Conservation (phyloP, 2,797 vertebrate genomes). For the Pitangus sulphuratus region DNA sequence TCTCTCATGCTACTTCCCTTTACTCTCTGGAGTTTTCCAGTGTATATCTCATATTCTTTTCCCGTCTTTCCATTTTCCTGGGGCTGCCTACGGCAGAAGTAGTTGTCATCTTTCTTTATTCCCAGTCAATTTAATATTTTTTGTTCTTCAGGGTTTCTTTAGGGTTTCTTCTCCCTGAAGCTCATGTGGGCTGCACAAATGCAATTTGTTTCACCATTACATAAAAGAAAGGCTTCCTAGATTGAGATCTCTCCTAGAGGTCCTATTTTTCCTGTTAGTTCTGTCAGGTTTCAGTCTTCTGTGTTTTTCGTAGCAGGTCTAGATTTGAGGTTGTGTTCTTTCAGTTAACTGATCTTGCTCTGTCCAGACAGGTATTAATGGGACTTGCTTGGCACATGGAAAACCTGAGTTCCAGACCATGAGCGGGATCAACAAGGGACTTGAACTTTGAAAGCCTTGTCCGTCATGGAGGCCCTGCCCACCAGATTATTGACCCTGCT, state of each 20-base stretch:
- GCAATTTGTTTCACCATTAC: neutral
- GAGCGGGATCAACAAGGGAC: accelerated
- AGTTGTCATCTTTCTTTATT: neutral
- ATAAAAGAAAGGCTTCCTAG: neutral
- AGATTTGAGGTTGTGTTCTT: neutral
- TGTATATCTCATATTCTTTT: neutral
- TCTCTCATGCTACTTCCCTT: neutral
- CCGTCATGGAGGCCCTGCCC: neutral
- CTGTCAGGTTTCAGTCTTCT: neutral
- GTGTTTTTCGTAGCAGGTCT: neutral
- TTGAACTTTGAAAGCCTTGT: neutral
- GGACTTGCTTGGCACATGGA: neutral
- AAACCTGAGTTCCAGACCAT: neutral
- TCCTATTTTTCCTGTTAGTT: neutral
- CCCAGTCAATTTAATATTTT: neutral
- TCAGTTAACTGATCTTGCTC: neutral
- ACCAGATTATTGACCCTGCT: neutral
- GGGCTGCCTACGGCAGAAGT: neutral
- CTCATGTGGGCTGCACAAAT: neutral
- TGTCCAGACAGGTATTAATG: neutral
- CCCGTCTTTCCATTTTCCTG: neutral
- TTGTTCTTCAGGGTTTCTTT: neutral
- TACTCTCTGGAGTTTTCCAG: neutral
- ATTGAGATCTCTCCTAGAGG: neutral
- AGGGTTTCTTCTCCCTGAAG: neutral